Percentiles rank a stretch among this genome's conserved stretches.
Evolutionary conservation across 2,113 vertebrate species (phyloP).

Genomic region (Thoracochromis brauschi): DNA sequence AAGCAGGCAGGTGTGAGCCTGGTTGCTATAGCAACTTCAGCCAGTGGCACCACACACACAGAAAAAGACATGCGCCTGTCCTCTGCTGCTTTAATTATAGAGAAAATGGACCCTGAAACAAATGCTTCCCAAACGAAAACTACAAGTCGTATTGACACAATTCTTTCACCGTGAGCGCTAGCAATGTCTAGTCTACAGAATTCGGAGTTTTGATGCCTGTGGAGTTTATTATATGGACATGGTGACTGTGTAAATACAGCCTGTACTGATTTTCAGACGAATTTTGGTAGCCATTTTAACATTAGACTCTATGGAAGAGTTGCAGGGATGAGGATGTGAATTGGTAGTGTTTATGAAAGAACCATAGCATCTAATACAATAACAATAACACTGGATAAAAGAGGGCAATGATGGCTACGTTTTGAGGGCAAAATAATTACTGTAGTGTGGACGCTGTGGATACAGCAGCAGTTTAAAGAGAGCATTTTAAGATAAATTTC

Average conservation of each 20-base stretch:
- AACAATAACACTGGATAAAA: not conserved
- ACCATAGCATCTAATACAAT: not conserved
- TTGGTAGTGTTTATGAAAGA: not conserved
- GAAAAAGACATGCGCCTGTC: not conserved
- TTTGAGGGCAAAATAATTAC: not conserved
- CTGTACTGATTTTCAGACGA: not conserved
- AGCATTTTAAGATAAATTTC: not conserved
- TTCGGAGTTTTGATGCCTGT: fast-evolving
- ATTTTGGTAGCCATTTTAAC: not conserved
- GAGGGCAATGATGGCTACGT: not conserved
- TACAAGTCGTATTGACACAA: not conserved
- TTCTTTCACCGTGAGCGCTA: not conserved
- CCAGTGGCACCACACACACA: not conserved
- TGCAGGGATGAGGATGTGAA: not conserved
- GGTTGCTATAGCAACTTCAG: not conserved
- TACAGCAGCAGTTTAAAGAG: not conserved
- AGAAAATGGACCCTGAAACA: not conserved
- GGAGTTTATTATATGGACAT: not conserved
- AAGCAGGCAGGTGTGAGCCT: not conserved
- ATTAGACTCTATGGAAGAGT: not conserved
- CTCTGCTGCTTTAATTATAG: not conserved
- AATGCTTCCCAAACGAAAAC: not conserved
- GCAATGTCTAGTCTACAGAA: not conserved
- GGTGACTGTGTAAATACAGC: not conserved
- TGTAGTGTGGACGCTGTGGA: not conserved